Base-by-base conservation (phyloP, 2,888 invertebrate genomes). In the Coremacera marginata region DNA sequence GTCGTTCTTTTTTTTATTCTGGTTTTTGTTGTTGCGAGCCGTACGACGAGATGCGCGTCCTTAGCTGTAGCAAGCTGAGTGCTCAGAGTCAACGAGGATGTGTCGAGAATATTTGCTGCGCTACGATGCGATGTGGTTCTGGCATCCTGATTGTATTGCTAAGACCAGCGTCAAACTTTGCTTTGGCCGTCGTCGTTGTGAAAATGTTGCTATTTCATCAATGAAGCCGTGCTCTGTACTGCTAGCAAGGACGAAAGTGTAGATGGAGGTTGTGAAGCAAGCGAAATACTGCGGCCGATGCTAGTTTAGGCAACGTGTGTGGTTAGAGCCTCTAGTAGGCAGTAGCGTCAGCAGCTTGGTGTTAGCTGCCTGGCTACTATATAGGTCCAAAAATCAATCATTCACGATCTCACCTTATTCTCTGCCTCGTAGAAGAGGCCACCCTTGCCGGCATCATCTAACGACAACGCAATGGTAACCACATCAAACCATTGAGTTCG, bases 361-460 rank as follows among this genome's bases (percentile, higher is more conserved):
- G 51, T 22, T 31, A 27, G 55, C 55, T n/a, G 44, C 44, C 72
- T 25, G 60, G 72, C 7, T 44, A 11, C 44, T 44, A 44, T 44
- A 44, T 44, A 44, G 44, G 44, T 49, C 60, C 49, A 83, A 84
- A 84, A 86, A 85, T 86, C 84, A 85, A 83, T 82, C 84, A 85
- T 83, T 85, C 83, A 82, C 84, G 81, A 83, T 84, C 84, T 85
- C 85, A 86, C 84, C 85, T 84, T 82, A 78, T 83, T 82, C 83
- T 83, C 31, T 9, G 52, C 57, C 16, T 62, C 62, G 22, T 19
- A 14, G 22, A 22, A 14, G 27, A 16, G 31, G 3, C 34, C 34
- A 31, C 63, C 11, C 19, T 22, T 3, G 37, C 65, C 67, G 31
- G 25, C 19, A 55, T 22, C 49, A n/a, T 67, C 74, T 52, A 37